phyloP scores from a whole-genome alignment of 2,888 invertebrate species.

The Cataglyphis altisquamis region DNA sequence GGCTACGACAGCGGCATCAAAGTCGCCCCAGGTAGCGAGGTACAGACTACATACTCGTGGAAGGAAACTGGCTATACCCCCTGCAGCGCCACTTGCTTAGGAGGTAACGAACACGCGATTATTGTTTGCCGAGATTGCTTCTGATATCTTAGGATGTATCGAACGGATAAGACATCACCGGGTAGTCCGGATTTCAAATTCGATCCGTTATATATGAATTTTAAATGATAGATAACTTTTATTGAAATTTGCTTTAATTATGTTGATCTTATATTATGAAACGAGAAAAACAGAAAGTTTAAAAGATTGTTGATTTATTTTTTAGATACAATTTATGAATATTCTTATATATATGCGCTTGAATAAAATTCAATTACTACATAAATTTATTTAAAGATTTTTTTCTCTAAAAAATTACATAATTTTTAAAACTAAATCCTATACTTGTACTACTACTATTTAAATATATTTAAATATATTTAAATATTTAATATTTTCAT shows the following conservation, averaged over 20 bases:
- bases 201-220: slow-evolving; percentile 12
- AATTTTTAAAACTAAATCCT: not conserved
- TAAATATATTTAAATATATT: too few relatives aligned
- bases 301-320: not conserved
- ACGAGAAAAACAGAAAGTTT: not conserved
- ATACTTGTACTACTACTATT: not conserved
- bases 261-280: not conserved
- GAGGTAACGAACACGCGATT: slow-evolving; percentile 88
- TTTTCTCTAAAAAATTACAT: not conserved
- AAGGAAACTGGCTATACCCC: slow-evolving; percentile 96
- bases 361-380: not conserved
- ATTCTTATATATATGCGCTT: not conserved
- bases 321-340: not conserved
- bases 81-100: slow-evolving; percentile 97
- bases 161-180: slow-evolving; percentile 15
- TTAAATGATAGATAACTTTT: slow-evolving; percentile 13
- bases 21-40: slow-evolving; percentile 89
- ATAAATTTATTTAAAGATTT: not conserved
- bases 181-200: not conserved
- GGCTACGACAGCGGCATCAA: slow-evolving; percentile 74
- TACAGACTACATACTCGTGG: slow-evolving; percentile 95
- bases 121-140: slow-evolving; percentile 40
- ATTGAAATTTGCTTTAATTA: not conserved
- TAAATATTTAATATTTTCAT: too few relatives aligned
- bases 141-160: slow-evolving; percentile 4